phyloP scores from a whole-genome alignment of 1,140 invertebrate genomes.

The Lordiphosa mommai region DNA sequence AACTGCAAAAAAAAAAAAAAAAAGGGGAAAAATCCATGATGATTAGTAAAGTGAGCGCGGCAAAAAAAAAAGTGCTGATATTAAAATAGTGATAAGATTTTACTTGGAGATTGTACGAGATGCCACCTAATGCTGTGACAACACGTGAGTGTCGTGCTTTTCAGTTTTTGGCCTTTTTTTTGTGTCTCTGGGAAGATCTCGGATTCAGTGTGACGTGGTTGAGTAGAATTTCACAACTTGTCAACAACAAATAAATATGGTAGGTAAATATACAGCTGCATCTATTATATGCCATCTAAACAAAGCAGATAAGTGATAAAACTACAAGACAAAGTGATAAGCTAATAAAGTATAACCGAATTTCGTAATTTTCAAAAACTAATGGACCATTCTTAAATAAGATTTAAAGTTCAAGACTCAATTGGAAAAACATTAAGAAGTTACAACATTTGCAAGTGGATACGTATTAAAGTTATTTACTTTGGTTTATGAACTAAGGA shows the following conservation, averaged over 20 bases:
- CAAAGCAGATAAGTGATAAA: slow-evolving; percentile 2
- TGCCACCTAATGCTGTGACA: slow-evolving; percentile 20
- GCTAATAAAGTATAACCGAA: too few species aligned
- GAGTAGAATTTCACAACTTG: slow-evolving; percentile 12
- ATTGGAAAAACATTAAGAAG: too few species aligned
- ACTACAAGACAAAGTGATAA: too few species aligned
- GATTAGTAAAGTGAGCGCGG: slow-evolving; percentile 35
- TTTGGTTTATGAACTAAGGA: too few species aligned
- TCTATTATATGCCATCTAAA: slow-evolving; percentile 9
- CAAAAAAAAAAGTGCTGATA: slow-evolving; percentile 14
- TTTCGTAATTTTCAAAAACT: too few species aligned
- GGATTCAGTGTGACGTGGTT: neutral
- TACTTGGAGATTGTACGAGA: slow-evolving; percentile 26
- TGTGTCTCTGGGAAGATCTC: neutral
- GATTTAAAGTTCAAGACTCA: too few species aligned
- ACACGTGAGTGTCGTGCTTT: slow-evolving; percentile 13
- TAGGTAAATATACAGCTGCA: slow-evolving; percentile 11
- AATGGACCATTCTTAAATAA: too few species aligned
- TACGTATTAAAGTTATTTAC: too few species aligned
- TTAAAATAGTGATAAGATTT: slow-evolving; percentile 54
- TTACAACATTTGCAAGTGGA: too few species aligned
- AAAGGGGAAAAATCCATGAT: slow-evolving; percentile 22
- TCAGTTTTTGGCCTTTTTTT: neutral
- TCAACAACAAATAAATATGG: slow-evolving; percentile 5
- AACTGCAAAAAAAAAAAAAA: slow-evolving; percentile 83